Base-by-base conservation (phyloP, 1,140 invertebrate genomes). In the Liolophura sinensis region DNA sequence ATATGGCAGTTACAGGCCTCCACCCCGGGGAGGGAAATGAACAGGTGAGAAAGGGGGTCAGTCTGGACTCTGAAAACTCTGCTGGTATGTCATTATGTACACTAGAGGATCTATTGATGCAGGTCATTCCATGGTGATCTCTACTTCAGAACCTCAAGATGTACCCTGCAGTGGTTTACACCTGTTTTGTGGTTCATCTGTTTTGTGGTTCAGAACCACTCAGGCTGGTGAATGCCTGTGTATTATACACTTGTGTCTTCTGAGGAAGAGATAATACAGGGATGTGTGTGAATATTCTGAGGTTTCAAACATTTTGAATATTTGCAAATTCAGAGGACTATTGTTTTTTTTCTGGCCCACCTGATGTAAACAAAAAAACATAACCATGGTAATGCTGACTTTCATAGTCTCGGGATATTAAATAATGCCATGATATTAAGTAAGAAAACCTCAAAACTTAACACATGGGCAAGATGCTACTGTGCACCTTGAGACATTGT, bases 1-100 rank as follows among this genome's bases (percentile, higher is more conserved):
- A 96, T 82, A 98, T 98, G 95, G 95, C 95, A 1, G 96, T 95
- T 0, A 92, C 95, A 9, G 95, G 95, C 0, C 86, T 98, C 11
- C 68, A 74, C 6, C 70, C 72, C 7, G 71, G 72, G 0, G 54
- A 48, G 18, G 67, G 71, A 24, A 74, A 66, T 50, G 50, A 27
- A 24, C 60, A 73, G 68, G 74, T 76, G 49, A 66, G 50, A 56
- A 22, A 5, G 51, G 22, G 22, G 51, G 22, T 3, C 22, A 52
- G 18, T 52, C 7, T 24, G 22, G 3, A 52, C 49, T n/a, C 51
- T 52, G 51, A 12, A n/a, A 24, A 4, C 51, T 52, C 22, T 24
- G 51, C 3, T 12, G 12, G 51, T 52, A 52, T 52, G 6, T n/a
- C 51, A 52, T 52, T 7, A n/a, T 7, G 6, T n/a, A 12, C 18